Base-by-base conservation (phyloP, 2,888 invertebrate genomes). In the Pediacus dermestoides region DNA sequence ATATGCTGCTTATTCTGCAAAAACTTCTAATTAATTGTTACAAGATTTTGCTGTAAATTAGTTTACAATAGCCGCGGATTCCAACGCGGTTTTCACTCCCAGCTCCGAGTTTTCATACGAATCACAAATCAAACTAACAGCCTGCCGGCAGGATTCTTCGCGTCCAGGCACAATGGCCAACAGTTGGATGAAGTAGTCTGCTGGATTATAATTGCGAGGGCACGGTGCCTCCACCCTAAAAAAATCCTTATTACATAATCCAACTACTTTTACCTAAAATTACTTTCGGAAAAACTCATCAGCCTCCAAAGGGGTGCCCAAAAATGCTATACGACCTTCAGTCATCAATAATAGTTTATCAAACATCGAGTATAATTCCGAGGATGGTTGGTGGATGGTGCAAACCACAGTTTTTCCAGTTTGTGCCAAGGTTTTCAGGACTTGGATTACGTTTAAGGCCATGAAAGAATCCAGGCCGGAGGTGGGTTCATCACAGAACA, bases 401-500 rank as follows among this genome's bases (percentile, higher is more conserved):
- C 88, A 84, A 13, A 95, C 77, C 35, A 95, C 84, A 0, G 93
- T 93, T 71, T 91, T 92, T 13, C 93, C 91, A 55, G 82, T 83
- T 56, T 78, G 78, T 1, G 87, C 82, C 38, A 88, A 68, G 22
- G 80, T 76, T 67, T 85, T 87, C 25, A 88, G 70, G 31, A 79
- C 85, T 67, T 86, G 83, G 10, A 93, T 82, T 2, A 96, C 91
- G 67, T 88, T 93, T 62, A 89, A 85, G 0, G 97, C 96, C 92
- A 95, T 96, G 60, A 88, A 95, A 0, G 95, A 93, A 68, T 97
- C 97, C 39, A 97, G 73, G 1, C 96, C 94, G 0, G 94, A 94
- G 0, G 96, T 97, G 0, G 96, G 96, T 61, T 97, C 97, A 61
- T 97, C 97, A 65, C 95, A 95, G 65, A 97, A 92, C 78, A 97